Evolutionary conservation across 2,888 invertebrate species (phyloP).

Genomic region (Lithosia quadra): DNA sequence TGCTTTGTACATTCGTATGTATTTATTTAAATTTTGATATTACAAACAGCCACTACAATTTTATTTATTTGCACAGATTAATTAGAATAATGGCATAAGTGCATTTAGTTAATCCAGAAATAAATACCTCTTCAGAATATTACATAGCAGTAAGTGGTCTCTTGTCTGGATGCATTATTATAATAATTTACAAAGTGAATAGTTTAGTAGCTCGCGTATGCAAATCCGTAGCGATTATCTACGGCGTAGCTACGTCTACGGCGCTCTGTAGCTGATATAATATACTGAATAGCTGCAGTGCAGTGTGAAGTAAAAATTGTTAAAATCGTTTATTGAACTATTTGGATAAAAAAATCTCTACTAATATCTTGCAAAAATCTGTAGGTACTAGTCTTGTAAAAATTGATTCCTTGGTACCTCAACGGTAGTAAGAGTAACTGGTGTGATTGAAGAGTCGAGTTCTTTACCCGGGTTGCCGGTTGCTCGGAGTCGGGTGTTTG

Average conservation of each 20-base stretch:
- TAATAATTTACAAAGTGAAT: conserved; percentile 20
- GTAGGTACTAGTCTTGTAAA: not conserved
- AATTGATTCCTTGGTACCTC: not conserved
- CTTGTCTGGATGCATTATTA: conserved; percentile 2
- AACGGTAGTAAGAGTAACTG: not conserved
- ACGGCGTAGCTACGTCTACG: conserved; percentile 23
- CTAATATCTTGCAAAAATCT: no score
- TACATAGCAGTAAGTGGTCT: not conserved
- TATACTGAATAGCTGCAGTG: conserved; percentile 1
- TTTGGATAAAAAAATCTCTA: not conserved
- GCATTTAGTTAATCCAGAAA: not conserved
- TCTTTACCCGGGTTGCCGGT: not conserved
- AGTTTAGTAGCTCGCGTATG: conserved; percentile 16
- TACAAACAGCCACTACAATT: no score
- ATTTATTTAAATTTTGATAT: no score
- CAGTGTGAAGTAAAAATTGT: not conserved
- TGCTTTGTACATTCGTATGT: no score
- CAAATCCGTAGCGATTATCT: conserved; percentile 23
- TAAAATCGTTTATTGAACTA: no score
- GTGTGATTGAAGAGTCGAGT: not conserved
- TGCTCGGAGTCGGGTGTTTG: no score
- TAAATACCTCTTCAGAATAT: not conserved
- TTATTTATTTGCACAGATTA: no score
- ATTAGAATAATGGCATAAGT: no score
- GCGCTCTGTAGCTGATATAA: conserved; percentile 7